phyloP scores from a whole-genome alignment of 2,888 invertebrate genomes.

The Diarsia brunnea region DNA sequence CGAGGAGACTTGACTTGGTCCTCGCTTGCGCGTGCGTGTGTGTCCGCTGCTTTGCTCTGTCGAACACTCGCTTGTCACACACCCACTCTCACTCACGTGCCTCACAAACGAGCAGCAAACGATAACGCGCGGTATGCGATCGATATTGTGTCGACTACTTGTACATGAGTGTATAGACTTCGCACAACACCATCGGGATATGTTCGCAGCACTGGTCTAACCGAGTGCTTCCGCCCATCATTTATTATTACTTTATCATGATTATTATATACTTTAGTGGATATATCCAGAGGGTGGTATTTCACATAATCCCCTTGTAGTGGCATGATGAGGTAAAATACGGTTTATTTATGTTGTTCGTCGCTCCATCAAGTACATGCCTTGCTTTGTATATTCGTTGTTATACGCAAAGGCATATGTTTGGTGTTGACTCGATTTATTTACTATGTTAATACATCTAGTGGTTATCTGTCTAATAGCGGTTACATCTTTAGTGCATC shows the following conservation, averaged over 20 bases:
- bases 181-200: constrained; percentile 60
- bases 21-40: constrained; percentile 57
- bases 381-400: constrained; percentile 56
- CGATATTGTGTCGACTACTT: constrained; percentile 46
- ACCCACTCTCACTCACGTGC: constrained; percentile 52
- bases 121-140: constrained; percentile 53
- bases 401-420: constrained; percentile 64
- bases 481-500: constrained; percentile 85
- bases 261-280: constrained; percentile 43
- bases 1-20: constrained; percentile 66
- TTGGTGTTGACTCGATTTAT: constrained; percentile 66
- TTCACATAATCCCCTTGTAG: constrained; percentile 86
- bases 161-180: constrained; percentile 53
- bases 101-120: constrained; percentile 84
- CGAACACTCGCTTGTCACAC: constrained; percentile 46
- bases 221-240: constrained; percentile 56
- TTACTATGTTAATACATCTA: constrained; percentile 74
- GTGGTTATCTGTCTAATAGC: constrained; percentile 80
- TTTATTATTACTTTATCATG: constrained; percentile 46
- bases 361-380: constrained; percentile 73
- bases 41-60: constrained; percentile 51
- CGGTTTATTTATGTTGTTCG: constrained; percentile 75
- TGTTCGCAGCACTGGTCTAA: constrained; percentile 62
- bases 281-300: constrained; percentile 85
- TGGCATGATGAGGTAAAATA: constrained; percentile 83